Evolutionary conservation across 1,140 invertebrate genomes (phyloP).

Genomic region (Calephelis virginiensis): DNA sequence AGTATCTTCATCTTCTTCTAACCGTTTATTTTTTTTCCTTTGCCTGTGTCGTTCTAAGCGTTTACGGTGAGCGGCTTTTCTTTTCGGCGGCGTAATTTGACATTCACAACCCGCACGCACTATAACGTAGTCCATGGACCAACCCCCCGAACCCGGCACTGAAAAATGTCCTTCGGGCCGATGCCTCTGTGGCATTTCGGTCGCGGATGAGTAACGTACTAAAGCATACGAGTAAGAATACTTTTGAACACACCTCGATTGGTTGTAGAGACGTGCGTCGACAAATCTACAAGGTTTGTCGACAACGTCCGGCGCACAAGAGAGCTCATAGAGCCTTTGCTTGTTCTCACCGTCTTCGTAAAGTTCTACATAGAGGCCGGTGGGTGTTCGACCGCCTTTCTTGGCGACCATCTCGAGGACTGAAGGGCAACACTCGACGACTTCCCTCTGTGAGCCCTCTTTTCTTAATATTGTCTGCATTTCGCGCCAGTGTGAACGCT

Average conservation of each 20-base stretch:
- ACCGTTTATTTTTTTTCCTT: constrained; percentile 52
- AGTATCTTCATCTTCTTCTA: constrained; percentile 62
- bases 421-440: constrained; percentile 90
- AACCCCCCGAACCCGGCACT: constrained; percentile 77
- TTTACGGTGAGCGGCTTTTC: constrained; percentile 49
- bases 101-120: constrained; percentile 91
- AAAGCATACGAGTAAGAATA: constrained; percentile 92
- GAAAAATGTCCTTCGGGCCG: constrained; percentile 77
- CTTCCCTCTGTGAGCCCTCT: constrained; percentile 79
- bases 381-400: constrained; percentile 85
- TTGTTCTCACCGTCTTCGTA: constrained; percentile 84
- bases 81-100: constrained; percentile 79
- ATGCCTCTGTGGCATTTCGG: constrained; percentile 69
- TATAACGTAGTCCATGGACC: constrained; percentile 90
- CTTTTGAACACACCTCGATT: constrained; percentile 89
- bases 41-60: constrained; percentile 51
- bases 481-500: constrained; percentile 76
- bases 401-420: constrained; percentile 88
- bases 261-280: constrained; percentile 82
- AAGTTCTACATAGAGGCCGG: constrained; percentile 86
- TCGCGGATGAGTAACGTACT: constrained; percentile 79
- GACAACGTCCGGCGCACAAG: constrained; percentile 84
- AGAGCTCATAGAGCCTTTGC: constrained; percentile 88
- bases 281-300: constrained; percentile 88
- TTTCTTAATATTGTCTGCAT: constrained; percentile 81